These are phyloP conservation scores for Leptosomus discolor DNA, from an alignment of 2,113 vertebrate genomes.

Conservation along the genomic window DNA sequence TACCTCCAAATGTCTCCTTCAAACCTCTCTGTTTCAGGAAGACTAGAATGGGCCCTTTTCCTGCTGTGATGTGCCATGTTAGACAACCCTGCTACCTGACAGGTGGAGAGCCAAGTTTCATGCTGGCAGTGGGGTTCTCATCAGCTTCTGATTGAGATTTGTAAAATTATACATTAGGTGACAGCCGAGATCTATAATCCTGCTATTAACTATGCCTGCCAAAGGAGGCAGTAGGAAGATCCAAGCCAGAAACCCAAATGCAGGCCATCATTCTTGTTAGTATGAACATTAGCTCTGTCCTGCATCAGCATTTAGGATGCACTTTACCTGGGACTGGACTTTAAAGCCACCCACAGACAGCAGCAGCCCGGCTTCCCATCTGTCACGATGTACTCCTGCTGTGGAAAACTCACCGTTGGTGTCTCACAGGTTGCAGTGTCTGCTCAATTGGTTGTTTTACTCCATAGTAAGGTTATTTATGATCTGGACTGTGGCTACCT, in stretches of 20 bases:
- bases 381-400: rapidly evolving
- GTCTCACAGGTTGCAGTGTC: not conserved
- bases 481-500: not conserved
- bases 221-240: not conserved
- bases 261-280: not conserved
- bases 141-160: not conserved
- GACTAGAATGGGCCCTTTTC: not conserved
- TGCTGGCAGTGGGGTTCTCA: not conserved
- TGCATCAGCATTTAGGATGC: not conserved
- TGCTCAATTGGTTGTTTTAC: not conserved
- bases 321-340: not conserved
- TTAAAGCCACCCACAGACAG: not conserved
- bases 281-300: not conserved
- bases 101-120: not conserved
- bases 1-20: not conserved
- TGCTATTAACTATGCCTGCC: not conserved
- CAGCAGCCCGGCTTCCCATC: rapidly evolving
- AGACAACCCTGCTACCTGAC: not conserved
- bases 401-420: not conserved
- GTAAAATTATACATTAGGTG: not conserved
- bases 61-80: not conserved
- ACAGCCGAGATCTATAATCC: not conserved
- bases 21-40: not conserved
- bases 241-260: not conserved
- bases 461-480: not conserved